Base-by-base conservation (phyloP, 2,888 invertebrate genomes). In the Zele albiditarsus region DNA sequence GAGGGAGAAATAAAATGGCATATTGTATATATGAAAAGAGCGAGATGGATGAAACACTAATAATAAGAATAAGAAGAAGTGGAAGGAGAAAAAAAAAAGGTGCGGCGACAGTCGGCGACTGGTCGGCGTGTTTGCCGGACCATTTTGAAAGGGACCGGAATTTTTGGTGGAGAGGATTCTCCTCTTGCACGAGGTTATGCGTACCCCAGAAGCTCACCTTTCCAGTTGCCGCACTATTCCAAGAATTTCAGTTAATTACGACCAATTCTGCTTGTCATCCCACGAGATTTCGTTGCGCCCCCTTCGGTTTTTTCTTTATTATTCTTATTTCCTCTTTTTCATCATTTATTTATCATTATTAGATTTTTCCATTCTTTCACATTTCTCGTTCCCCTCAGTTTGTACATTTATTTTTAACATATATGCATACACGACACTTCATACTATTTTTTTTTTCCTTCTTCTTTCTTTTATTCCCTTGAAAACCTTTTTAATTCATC, bases 71-170 rank as follows among this genome's bases (percentile, higher is more conserved):
- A 27, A 66, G 31, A 31, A 31, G 57, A 33, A 31, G 71, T 66
- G 49, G 63, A 72, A 27, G 57, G 69, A 57, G 60, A 62, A 69
- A 73, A 53, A 74, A 71, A 75, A 74, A 72, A 77, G 76, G 77
- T 77, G 76, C 73, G 76, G 70, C 66, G 74, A 74, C 74, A 71
- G 71, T 73, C 53, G 49, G 73, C 71, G 73, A 70, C 65, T 73
- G 71, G 67, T 70, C 75, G 73, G 73, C 73, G 71, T 75, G 73
- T 78, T 78, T 78, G 77, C 73, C 77, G 78, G 77, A 78, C 75
- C 77, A 77, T 79, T 80, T 80, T 78, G 77, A 80, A 80, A 80
- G 79, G 77, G 78, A 78, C 77, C 77, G 77, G 79, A 80, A 80
- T 80, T 80, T 79, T 78, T 12, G 1, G 77, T 78, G 79, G 78